Evolutionary conservation across 1,140 invertebrate genomes (phyloP), one percentile per base, ranked within the genome.

Genomic region (Tribolium madens): DNA sequence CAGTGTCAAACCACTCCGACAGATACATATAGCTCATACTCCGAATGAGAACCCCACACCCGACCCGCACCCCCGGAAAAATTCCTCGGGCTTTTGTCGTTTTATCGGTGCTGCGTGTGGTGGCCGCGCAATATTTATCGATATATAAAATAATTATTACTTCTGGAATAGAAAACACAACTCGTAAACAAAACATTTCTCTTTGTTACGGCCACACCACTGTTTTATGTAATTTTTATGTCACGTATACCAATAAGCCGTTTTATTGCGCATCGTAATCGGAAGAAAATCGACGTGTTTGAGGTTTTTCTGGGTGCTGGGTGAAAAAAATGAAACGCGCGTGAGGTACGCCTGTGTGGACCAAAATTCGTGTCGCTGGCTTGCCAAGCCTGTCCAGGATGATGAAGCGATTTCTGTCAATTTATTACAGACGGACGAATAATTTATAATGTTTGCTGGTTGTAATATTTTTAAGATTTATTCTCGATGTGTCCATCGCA

Each of bases 1-100:
- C 74, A 70, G 74, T 80, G 79, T 80, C 79, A 80, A 75, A 69
- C 70, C 52, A 36, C 52, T 36, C 18, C 17, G 78, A 79, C 78
- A 79, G 78, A 76, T 77, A 79, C 78, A 79, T 69, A 77, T 77
- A 53, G 78, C 68, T 74, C 69, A 47, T 47, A 36, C 42, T 69
- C 64, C 26, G 13, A n/a, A 14, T 18, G 60, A 68, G 60, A 31
- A 68, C 33, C 60, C 60, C 33, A 18, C n/a, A 33, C 64, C n/a
- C 33, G 13, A 9, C 42, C 69, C 26, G 9, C 57, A 15, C 57
- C 57, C n/a, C 57, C 26, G 57, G 26, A 64, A 64, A 64, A 64
- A 33, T 64, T 33, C 57, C 57, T 13, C 9, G 21, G 1, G 18
- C 50, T 21, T 13, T 53, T 53, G 18, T 6, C 1, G 17, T 21